Percentiles rank a stretch among this genome's conserved stretches.
These are phyloP conservation scores for Tholera decimalis DNA, from an alignment of 2,888 invertebrate species.

Conservation along the genomic window DNA sequence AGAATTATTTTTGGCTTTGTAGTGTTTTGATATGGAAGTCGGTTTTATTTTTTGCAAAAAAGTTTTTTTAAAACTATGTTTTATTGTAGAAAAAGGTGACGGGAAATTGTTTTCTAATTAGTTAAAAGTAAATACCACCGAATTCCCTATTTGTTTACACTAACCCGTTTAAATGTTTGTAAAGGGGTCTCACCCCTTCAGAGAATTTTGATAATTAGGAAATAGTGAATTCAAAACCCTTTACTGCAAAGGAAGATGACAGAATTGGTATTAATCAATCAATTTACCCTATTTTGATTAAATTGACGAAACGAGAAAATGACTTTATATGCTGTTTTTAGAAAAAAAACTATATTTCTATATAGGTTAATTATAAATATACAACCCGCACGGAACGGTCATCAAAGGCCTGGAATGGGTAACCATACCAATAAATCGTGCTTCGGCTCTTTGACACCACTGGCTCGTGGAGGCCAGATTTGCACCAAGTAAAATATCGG, in stretches of 20 bases:
- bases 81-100: background rate
- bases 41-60: too few species aligned
- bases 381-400: too few species aligned
- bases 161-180: constrained; percentile 67
- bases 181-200: constrained; percentile 75
- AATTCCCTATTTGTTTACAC: constrained; percentile 68
- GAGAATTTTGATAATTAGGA: constrained; percentile 85
- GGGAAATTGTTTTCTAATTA: constrained; percentile 14
- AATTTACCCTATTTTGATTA: constrained; percentile 66
- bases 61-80: background rate
- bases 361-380: too few species aligned
- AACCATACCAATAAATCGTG: too few species aligned
- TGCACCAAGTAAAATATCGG: too few species aligned
- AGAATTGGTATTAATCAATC: constrained; percentile 78
- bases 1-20: too few species aligned
- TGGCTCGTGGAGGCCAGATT: too few species aligned
- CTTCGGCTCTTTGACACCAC: too few species aligned
- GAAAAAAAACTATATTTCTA: constrained; percentile 4
- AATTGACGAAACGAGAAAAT: background rate
- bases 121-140: constrained; percentile 54
- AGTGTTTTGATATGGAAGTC: too few species aligned
- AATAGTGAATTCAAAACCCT: constrained; percentile 88
- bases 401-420: too few species aligned
- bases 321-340: background rate
- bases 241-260: constrained; percentile 77